A percentile compares a stretch with the other conserved stretches of the same genome.
Evolutionary conservation across 2,113 vertebrate genomes (phyloP).

Genomic region (Ceyx melanurus): DNA sequence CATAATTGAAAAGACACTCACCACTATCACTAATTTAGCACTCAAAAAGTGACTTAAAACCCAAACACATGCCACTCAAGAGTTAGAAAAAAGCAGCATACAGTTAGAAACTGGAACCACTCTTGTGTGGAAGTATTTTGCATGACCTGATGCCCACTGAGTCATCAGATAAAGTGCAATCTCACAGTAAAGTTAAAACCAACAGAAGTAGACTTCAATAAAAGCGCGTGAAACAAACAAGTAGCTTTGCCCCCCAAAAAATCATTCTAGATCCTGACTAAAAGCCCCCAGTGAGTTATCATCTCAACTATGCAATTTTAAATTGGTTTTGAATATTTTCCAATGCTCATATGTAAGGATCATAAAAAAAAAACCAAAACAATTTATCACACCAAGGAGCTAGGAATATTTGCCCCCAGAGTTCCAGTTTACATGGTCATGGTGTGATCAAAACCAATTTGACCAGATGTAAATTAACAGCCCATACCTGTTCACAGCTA

Average conservation of each 20-base stretch:
- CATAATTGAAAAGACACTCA: neutral
- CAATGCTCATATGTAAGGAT: neutral
- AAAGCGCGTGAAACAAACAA: neutral
- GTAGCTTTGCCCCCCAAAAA: neutral
- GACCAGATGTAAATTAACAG: neutral
- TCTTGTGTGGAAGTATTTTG: neutral
- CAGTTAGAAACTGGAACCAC: neutral
- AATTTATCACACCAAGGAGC: neutral
- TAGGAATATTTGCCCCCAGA: neutral
- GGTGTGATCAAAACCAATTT: neutral
- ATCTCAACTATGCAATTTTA: neutral
- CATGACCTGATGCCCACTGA: neutral
- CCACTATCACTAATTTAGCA: neutral
- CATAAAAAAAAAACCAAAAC: neutral
- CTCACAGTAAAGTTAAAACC: neutral
- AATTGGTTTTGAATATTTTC: neutral
- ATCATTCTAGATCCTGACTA: neutral
- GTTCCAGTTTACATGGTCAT: neutral
- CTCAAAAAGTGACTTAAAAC: neutral
- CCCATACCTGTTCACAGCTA: neutral
- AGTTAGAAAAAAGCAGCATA: neutral
- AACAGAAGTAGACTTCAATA: neutral
- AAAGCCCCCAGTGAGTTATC: neutral
- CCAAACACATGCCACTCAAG: neutral
- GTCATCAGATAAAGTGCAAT: neutral